Base-by-base conservation (phyloP, 2,888 invertebrate species). In the Thysanoteuthis rhombus region DNA sequence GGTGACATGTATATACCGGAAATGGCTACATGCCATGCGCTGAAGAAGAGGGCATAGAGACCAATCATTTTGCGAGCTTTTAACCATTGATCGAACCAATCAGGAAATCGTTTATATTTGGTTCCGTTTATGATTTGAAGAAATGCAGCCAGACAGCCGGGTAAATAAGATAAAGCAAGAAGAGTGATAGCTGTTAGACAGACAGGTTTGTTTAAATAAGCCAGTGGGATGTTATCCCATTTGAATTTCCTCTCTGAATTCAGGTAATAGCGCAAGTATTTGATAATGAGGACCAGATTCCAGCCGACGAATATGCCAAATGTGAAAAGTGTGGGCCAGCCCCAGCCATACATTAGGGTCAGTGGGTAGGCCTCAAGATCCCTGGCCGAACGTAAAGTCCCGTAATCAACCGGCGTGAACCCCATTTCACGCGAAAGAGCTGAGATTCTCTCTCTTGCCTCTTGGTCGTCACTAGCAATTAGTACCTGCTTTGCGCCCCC, bases 101-200 rank as follows among this genome's bases (percentile, higher is more conserved):
- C 89, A 1, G 96, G 96, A 94, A 96, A 96, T 28, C 95, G 93
- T 36, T 95, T 95, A 94, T 96, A 95, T 93, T 96, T 96, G 28
- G 91, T 91, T 5, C 91, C 91, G 91, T 91, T 91, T 40, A 42
- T 42, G 1, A 96, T 89, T 92, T 96, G 96, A 91, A 94, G 94
- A 38, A 95, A 92, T 2, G 95, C 94, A 0, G 96, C 96, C 75
- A 96, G 92, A n/a, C 95, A 95, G 89, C 96, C 96, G 10, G 96
- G 96, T 93, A 96, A 94, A 94, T 96, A 96, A n/a, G 96, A 95
- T 90, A 95, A 94, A 0, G 96, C 95, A n/a, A 96, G 94, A 16
- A 96, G 89, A 2, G 96, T 96, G 40, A 96, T 95, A 38, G 96
- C 96, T 38, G 96, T 96, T 95, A 96, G 95, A 93, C 96, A 96